phyloP scores from a whole-genome alignment of 2,113 vertebrate species.

The Rhabdornis inornatus region DNA sequence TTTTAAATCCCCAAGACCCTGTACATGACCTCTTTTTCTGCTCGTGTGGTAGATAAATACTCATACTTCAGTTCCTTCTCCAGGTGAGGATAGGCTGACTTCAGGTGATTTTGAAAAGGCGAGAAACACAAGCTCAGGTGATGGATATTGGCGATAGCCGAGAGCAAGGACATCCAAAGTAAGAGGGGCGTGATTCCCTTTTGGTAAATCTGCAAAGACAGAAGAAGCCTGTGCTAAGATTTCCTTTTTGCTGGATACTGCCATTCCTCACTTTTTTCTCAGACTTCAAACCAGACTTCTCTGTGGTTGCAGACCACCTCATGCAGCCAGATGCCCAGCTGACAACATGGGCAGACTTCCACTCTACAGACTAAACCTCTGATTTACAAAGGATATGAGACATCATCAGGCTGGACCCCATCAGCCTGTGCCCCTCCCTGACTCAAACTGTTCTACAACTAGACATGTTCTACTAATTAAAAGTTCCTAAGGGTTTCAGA shows the following conservation, averaged over 20 bases:
- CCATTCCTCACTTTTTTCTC: background rate
- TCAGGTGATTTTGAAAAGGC: background rate
- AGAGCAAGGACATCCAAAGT: background rate
- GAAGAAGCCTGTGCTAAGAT: background rate
- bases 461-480: background rate
- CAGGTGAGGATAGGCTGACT: background rate
- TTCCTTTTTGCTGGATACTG: background rate
- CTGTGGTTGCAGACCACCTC: background rate
- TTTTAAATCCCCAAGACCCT: background rate
- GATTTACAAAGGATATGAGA: background rate
- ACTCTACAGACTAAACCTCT: background rate
- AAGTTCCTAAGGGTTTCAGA: background rate
- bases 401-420: background rate
- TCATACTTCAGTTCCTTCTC: background rate
- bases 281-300: background rate
- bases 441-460: background rate
- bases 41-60: background rate
- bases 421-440: background rate
- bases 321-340: background rate
- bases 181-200: background rate
- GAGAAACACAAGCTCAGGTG: background rate
- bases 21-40: background rate
- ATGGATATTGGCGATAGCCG: accelerated
- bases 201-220: background rate
- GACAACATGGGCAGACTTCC: background rate